These are phyloP conservation scores for Dendrolimus pini DNA, from an alignment of 2,888 invertebrate genomes.

Conservation along the genomic window DNA sequence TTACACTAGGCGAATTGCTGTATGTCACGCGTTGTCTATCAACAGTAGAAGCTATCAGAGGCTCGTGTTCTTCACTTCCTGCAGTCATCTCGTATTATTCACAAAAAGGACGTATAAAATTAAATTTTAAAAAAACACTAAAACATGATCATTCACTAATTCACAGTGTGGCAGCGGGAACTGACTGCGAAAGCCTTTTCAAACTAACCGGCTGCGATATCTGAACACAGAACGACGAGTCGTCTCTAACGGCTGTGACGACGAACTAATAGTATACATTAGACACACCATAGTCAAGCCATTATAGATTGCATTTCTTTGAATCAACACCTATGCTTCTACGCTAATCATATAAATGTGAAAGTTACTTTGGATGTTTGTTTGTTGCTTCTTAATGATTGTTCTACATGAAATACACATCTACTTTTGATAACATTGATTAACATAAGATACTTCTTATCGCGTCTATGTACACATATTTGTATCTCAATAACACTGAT, in stretches of 20 bases:
- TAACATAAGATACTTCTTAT: too few relatives aligned
- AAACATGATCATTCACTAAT: conserved; percentile 25
- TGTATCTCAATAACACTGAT: too few relatives aligned
- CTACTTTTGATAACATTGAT: too few relatives aligned
- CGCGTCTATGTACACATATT: too few relatives aligned
- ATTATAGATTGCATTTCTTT: neutral
- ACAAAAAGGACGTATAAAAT: conserved; percentile 14
- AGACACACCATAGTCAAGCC: neutral
- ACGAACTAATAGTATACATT: neutral
- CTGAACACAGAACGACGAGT: neutral
- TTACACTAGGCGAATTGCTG: conserved; percentile 55
- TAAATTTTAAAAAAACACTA: conserved; percentile 19
- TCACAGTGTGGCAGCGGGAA: neutral
- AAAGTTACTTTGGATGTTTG: too few relatives aligned
- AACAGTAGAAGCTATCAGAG: conserved; percentile 61
- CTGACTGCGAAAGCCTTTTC: neutral
- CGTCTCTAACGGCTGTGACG: neutral
- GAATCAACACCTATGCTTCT: neutral
- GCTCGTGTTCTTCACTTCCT: conserved; percentile 68
- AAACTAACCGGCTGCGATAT: neutral
- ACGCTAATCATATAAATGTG: too few relatives aligned
- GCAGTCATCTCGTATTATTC: conserved; percentile 49
- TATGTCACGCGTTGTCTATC: conserved; percentile 61
- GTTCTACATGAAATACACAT: too few relatives aligned
- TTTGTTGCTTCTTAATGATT: too few relatives aligned